Evolutionary conservation across 2,797 vertebrate genomes (phyloP), one percentile per base, ranked within the genome.

Genomic region (Eidolon dupreanum): DNA sequence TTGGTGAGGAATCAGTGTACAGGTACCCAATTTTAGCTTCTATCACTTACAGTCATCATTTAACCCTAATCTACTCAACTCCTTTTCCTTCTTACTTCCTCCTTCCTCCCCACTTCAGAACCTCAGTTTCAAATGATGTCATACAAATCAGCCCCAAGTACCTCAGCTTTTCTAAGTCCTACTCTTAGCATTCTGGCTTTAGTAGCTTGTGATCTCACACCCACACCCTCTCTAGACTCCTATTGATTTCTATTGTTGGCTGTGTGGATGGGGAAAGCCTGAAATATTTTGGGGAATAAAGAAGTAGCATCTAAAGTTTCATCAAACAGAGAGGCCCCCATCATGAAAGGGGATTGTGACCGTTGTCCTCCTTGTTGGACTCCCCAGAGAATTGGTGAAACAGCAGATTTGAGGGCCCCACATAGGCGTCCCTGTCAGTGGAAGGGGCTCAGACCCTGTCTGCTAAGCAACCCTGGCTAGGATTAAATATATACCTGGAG

Each of bases 261-360:
- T 78, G 15, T 26, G 19, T 82, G 61, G 65, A 83, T 36, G 70
- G 65, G 65, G 53, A 95, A 94, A 87, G 68, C 31, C 93, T 16
- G 2, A 87, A 87, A 66, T 77, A 92, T 51, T 85, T 93, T 46
- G 74, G 43, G 94, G 93, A 90, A 83, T 79, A 77, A 85, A 81
- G 65, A 87, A 70, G 63, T 65, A 57, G 24, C 78, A 89, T 66
- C 90, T 73, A 43, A 89, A 93, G n/a, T 88, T 93, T 96, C 57
- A 74, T 38, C 51, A 92, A 83, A 65, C 6, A 28, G 63, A 83
- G 87, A 88, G 57, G 49, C 10, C 13, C 19, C 49, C 12, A 13
- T 8, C 38, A 55, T 16, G 10, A 61, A 90, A 93, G n/a, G 16
- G 16, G 31, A 63, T 12, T 3, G 31, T 55, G 46, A 24, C 19